Conservation (phyloP, 2,113 vertebrate species). For the Origma solitaria region DNA sequence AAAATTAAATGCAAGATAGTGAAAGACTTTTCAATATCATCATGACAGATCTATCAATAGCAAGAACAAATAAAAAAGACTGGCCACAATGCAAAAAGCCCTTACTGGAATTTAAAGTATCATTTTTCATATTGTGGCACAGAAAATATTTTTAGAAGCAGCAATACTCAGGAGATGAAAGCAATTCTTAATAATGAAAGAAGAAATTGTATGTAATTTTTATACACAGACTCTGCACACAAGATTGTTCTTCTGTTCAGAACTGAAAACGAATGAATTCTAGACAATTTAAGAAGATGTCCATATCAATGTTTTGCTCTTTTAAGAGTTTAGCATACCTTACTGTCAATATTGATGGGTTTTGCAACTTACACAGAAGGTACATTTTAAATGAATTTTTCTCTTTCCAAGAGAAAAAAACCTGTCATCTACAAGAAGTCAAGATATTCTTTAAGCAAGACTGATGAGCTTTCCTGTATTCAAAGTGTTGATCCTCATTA, state of each 20-base stretch:
- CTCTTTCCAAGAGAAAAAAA: background rate
- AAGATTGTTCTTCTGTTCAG: background rate
- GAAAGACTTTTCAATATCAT: background rate
- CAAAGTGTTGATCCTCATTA: background rate
- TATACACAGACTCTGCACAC: background rate
- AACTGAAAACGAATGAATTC: background rate
- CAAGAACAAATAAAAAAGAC: background rate
- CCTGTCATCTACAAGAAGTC: background rate
- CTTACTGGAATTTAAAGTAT: background rate
- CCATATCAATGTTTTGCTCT: background rate
- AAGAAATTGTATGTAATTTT: background rate
- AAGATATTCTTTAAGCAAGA: background rate
- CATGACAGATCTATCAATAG: background rate
- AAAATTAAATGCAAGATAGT: background rate
- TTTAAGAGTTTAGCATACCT: background rate
- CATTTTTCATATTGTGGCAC: background rate
- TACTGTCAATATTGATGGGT: background rate
- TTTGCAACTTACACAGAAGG: background rate
- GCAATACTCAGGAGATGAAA: background rate
- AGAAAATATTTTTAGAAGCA: background rate
- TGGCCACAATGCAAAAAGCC: background rate
- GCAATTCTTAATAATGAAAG: background rate
- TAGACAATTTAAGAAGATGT: background rate
- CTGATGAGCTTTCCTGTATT: background rate
- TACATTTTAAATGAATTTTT: background rate